Percentiles rank a stretch among this genome's conserved stretches.
Evolutionary conservation across 2,888 invertebrate species (phyloP).

Genomic region (Criorhina ranunculi): DNA sequence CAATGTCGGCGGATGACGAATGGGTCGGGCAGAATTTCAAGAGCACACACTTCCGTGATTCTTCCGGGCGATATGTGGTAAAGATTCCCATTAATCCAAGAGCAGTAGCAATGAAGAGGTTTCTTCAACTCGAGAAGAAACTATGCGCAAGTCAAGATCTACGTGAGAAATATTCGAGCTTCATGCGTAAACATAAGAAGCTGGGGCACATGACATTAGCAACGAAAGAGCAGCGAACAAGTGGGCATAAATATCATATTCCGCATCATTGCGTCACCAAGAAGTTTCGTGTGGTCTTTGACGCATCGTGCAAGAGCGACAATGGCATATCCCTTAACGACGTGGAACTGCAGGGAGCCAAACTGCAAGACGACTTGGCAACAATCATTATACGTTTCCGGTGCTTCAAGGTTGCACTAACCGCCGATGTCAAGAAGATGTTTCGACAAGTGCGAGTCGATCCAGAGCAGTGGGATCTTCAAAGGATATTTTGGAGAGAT

Average conservation of each 20-base stretch:
- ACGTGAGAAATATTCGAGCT: too few relatives aligned
- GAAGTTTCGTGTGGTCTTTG: neutral
- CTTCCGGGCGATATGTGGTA: too few relatives aligned
- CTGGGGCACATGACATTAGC: too few relatives aligned
- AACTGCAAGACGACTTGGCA: conserved; percentile 19
- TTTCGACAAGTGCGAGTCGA: conserved; percentile 2
- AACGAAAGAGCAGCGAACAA: too few relatives aligned
- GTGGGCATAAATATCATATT: neutral
- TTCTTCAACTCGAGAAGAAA: too few relatives aligned
- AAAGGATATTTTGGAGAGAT: conserved; percentile 29
- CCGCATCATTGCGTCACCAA: neutral
- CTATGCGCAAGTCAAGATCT: too few relatives aligned
- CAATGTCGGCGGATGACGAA: too few relatives aligned
- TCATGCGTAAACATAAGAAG: too few relatives aligned
- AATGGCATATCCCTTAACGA: conserved; percentile 25
- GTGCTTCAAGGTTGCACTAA: conserved; percentile 21
- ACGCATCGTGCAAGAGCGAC: conserved; percentile 19
- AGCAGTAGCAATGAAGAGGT: too few relatives aligned
- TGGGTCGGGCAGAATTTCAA: too few relatives aligned
- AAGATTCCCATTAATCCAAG: too few relatives aligned
- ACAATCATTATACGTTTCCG: conserved; percentile 25
- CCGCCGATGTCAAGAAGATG: conserved; percentile 29
- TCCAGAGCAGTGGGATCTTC: conserved; percentile 31
- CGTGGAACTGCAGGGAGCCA: conserved; percentile 19
- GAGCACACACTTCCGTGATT: too few relatives aligned